A percentile compares a stretch with the other conserved stretches of the same genome.
phyloP scores from a whole-genome alignment of 2,113 vertebrate species.

The Dolichotis patagonum region DNA sequence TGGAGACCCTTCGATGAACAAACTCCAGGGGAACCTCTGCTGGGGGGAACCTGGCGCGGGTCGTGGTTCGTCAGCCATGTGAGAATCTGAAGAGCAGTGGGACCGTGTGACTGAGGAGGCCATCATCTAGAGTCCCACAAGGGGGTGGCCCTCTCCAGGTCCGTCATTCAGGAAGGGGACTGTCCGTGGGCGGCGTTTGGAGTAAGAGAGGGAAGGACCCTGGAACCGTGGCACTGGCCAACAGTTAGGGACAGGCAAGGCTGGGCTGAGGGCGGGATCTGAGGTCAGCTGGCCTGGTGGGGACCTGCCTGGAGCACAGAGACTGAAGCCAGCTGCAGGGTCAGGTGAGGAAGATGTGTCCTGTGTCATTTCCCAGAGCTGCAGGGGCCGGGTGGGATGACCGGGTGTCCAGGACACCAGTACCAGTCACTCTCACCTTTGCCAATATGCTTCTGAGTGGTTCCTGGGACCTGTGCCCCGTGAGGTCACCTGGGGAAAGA shows the following conservation, averaged over 20 bases:
- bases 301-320: neutral
- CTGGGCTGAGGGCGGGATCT: neutral
- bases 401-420: neutral
- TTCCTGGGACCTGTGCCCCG: neutral
- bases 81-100: neutral
- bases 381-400: neutral
- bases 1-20: neutral
- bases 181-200: neutral
- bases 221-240: neutral
- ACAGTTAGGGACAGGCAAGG: neutral
- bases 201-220: neutral
- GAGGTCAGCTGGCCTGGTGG: neutral
- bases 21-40: too few relatives aligned
- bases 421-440: neutral
- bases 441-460: neutral
- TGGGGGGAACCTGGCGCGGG: neutral
- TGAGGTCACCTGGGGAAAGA: neutral
- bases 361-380: neutral
- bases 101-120: neutral
- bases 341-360: neutral
- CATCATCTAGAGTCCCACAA: neutral
- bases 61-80: accelerated
- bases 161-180: neutral
- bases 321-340: neutral
- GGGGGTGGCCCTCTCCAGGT: neutral